phyloP scores from a whole-genome alignment of 2,888 invertebrate genomes.

The Callyntrura guangdongensis region DNA sequence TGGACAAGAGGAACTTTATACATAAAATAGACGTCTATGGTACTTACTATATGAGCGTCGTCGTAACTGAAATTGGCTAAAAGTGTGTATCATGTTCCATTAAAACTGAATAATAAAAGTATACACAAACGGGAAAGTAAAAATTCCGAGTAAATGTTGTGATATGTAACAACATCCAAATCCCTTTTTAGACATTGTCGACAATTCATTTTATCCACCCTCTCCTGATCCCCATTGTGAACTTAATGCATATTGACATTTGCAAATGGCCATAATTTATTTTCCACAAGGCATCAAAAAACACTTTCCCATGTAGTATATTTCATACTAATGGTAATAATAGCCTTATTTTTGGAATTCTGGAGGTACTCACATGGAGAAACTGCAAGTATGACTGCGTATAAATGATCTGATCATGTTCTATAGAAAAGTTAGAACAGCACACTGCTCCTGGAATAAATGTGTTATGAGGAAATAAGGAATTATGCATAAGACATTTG shows the following conservation, averaged over 20 bases:
- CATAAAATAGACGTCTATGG: conserved; percentile 4
- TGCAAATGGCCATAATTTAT: conserved; percentile 79
- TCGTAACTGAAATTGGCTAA: background rate
- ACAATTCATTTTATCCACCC: conserved; percentile 40
- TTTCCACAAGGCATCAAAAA: conserved; percentile 74
- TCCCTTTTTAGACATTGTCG: background rate
- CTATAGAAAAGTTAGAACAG: background rate
- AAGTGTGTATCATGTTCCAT: background rate
- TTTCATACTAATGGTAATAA: conserved; percentile 56
- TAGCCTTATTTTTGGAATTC: conserved; percentile 10
- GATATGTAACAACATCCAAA: background rate
- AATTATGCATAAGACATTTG: conserved; percentile 21
- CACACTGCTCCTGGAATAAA: background rate
- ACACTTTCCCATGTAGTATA: conserved; percentile 58
- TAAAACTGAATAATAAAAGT: background rate
- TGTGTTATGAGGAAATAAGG: conserved; percentile 25
- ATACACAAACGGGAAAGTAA: background rate
- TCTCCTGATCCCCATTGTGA: conserved; percentile 60
- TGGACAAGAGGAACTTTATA: conserved; percentile 25
- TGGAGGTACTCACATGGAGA: background rate
- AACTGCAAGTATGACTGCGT: background rate
- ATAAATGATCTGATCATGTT: background rate
- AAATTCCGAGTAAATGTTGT: background rate
- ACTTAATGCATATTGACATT: conserved; percentile 80
- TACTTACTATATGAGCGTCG: background rate